These are phyloP conservation scores for Torymus tubicola DNA, from an alignment of 2,888 invertebrate genomes.

Conservation along the genomic window DNA sequence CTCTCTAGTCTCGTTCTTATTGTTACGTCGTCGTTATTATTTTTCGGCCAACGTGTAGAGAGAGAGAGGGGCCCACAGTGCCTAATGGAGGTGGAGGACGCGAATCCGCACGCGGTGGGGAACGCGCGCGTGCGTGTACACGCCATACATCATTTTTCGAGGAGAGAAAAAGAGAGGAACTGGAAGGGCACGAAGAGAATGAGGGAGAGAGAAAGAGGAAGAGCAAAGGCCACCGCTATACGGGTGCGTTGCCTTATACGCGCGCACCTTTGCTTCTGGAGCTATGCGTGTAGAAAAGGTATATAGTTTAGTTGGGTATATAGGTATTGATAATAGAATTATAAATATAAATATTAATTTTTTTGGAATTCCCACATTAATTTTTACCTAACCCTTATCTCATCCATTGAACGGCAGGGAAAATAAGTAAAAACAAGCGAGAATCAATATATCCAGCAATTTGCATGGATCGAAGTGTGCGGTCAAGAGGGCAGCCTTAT, in stretches of 20 bases:
- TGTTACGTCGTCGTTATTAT: conserved; percentile 69
- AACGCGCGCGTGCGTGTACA: conserved; percentile 72
- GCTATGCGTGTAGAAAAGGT: no score
- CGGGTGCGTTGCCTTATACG: conserved; percentile 66
- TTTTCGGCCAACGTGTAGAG: conserved; percentile 56
- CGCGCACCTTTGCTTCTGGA: conserved; percentile 65
- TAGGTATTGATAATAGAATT: no score
- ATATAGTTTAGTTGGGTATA: no score
- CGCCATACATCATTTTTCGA: conserved; percentile 76
- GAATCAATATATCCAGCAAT: neutral
- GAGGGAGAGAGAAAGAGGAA: neutral
- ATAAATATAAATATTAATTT: no score
- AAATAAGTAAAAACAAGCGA: no score
- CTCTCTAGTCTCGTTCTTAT: conserved; percentile 71
- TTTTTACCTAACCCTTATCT: no score
- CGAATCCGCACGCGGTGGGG: conserved; percentile 60
- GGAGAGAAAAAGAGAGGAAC: conserved; percentile 46
- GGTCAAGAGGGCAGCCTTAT: conserved; percentile 46
- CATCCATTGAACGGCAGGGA: no score
- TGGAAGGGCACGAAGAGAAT: conserved; percentile 11
- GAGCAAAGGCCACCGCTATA: conserved; percentile 73
- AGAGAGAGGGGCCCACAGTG: conserved; percentile 62
- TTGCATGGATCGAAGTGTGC: neutral
- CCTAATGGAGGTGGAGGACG: conserved; percentile 66
- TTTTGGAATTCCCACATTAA: no score